Conservation (phyloP, 2,888 invertebrate genomes). For the Steinernema hermaphroditum region DNA sequence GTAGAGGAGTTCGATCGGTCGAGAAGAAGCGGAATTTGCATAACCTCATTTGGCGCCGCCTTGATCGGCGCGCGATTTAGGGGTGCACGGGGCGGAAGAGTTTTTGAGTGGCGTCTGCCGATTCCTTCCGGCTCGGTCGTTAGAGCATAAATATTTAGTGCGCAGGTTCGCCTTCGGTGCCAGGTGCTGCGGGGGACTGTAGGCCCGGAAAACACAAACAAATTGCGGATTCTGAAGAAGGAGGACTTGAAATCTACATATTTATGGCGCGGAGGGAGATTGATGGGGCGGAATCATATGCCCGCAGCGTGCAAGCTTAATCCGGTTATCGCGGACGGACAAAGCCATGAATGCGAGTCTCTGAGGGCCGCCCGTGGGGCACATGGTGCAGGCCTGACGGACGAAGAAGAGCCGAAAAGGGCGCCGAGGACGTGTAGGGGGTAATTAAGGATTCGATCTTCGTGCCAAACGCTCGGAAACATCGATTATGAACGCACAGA, state of each 20-base stretch:
- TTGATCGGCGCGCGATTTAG: background rate
- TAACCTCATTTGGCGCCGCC: background rate
- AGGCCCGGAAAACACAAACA: background rate
- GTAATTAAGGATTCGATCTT: slow-evolving; percentile 27
- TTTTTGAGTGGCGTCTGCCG: background rate
- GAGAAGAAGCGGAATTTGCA: slow-evolving; percentile 1
- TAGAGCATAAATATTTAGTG: background rate
- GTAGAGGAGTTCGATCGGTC: slow-evolving; percentile 12
- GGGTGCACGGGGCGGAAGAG: background rate
- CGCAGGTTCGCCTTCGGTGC: background rate
- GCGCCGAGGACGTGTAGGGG: background rate
- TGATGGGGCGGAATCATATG: slow-evolving; percentile 30
- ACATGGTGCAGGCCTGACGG: background rate
- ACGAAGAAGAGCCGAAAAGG: background rate
- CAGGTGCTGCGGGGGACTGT: slow-evolving; percentile 11
- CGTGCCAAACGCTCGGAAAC: background rate
- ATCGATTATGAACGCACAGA: background rate
- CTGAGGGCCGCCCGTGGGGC: slow-evolving; percentile 4
- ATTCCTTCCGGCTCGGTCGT: background rate
- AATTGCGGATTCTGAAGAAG: slow-evolving; percentile 8
- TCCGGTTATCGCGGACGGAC: slow-evolving; percentile 24
- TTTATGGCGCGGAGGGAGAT: slow-evolving; percentile 26
- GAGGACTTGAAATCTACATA: background rate
- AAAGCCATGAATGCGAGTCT: slow-evolving; percentile 14
- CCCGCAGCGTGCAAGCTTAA: slow-evolving; percentile 24